Percentiles rank a stretch among this genome's conserved stretches.
phyloP scores from a whole-genome alignment of 2,888 invertebrate species.

The Drosophila hamatofila region DNA sequence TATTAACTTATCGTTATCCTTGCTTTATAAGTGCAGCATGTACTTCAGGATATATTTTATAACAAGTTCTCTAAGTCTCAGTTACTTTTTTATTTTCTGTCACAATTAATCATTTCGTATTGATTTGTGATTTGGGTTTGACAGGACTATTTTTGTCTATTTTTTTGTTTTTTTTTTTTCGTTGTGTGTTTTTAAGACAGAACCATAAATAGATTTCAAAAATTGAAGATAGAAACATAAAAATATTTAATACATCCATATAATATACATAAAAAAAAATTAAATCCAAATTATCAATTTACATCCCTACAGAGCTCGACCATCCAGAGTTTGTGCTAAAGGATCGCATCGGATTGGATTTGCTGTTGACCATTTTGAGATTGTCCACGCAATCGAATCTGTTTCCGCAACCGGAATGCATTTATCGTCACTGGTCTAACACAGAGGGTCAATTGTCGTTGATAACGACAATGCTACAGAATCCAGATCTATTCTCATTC shows the following conservation, averaged over 20 bases:
- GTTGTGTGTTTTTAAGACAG: neutral
- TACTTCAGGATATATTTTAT: no score
- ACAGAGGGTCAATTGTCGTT: slow-evolving; percentile 96
- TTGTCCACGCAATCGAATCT: slow-evolving; percentile 92
- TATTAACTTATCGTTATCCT: no score
- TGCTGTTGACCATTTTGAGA: slow-evolving; percentile 93
- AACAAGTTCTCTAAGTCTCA: no score
- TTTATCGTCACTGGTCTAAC: slow-evolving; percentile 97
- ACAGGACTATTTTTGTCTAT: neutral
- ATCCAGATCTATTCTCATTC: slow-evolving; percentile 97
- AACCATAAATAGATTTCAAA: neutral
- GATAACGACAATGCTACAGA: slow-evolving; percentile 93
- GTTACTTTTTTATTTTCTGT: neutral
- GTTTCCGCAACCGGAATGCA: slow-evolving; percentile 93
- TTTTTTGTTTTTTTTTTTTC: neutral
- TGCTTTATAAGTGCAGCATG: no score
- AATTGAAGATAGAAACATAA: slow-evolving; percentile 5
- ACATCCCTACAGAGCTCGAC: slow-evolving; percentile 87
- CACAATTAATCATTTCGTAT: neutral
- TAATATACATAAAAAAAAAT: neutral
- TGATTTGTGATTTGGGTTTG: neutral
- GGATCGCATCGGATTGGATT: slow-evolving; percentile 93
- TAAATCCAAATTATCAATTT: slow-evolving; percentile 3
- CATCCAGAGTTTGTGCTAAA: slow-evolving; percentile 95
- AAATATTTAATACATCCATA: slow-evolving; percentile 1